Percentiles rank a stretch among this genome's conserved stretches.
Conservation (phyloP, 2,113 vertebrate genomes). For the Gambusia affinis region DNA sequence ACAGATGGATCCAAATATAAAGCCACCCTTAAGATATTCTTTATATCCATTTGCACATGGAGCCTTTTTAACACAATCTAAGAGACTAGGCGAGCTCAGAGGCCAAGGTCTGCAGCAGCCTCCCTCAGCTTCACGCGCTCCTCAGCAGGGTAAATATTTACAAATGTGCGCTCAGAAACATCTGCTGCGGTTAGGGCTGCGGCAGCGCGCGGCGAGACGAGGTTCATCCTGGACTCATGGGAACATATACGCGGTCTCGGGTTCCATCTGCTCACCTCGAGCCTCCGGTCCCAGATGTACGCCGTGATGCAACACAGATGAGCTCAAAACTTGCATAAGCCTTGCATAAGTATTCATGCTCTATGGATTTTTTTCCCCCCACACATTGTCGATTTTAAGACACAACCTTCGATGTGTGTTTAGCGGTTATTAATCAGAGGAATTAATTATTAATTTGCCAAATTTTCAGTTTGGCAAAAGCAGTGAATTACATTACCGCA, state of each 20-base stretch:
- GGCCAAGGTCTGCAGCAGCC: conserved; percentile 44
- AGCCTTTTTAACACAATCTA: conserved; percentile 29
- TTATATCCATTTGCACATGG: not conserved
- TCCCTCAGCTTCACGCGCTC: conserved; percentile 43
- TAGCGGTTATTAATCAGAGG: too few relatives aligned
- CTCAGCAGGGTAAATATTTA: conserved; percentile 74
- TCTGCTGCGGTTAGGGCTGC: conserved; percentile 64
- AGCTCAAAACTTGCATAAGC: conserved; percentile 46
- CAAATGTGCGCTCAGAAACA: conserved; percentile 70
- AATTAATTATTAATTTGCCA: too few relatives aligned
- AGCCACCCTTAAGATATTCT: too few relatives aligned
- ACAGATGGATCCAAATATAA: too few relatives aligned
- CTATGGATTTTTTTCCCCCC: not conserved
- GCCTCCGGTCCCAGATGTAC: conserved; percentile 67
- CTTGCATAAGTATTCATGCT: not conserved
- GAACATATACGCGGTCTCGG: conserved; percentile 47
- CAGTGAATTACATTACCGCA: not conserved
- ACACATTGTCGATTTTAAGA: not conserved
- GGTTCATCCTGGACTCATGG: conserved; percentile 66
- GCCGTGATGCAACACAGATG: conserved; percentile 63
- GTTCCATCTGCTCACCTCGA: conserved; percentile 63
- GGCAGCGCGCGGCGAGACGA: conserved; percentile 45
- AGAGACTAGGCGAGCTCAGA: conserved; percentile 6
- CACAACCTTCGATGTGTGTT: too few relatives aligned
- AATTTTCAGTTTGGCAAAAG: not conserved